These are phyloP conservation scores for Todus mexicanus DNA, from an alignment of 2,797 vertebrate genomes.

Conservation along the genomic window DNA sequence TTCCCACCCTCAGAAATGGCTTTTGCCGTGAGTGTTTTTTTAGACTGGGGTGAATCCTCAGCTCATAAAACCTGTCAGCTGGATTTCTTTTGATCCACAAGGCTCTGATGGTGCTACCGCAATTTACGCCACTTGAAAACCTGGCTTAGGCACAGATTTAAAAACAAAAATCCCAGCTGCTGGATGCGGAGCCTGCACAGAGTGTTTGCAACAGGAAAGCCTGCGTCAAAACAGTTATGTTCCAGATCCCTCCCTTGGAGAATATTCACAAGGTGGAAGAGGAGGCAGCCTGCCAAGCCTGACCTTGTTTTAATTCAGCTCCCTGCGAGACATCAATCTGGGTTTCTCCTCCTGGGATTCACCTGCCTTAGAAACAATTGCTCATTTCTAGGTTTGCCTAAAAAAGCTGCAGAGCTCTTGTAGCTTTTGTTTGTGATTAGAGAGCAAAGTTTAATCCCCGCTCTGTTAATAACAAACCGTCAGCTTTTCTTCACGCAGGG, in stretches of 20 bases:
- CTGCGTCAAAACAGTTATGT: neutral
- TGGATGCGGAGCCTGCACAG: neutral
- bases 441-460: slow-evolving; percentile 41
- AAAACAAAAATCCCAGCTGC: neutral
- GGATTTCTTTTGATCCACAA: neutral
- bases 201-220: neutral
- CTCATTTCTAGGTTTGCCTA: neutral
- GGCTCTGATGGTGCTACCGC: neutral
- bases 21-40: neutral
- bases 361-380: slow-evolving; percentile 5
- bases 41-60: neutral
- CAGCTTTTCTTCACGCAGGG: neutral
- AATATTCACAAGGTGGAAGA: slow-evolving; percentile 43
- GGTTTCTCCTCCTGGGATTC: slow-evolving; percentile 10
- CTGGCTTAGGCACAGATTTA: neutral
- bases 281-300: slow-evolving; percentile 20
- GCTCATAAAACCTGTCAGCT: neutral
- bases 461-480: neutral
- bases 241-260: neutral
- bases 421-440: slow-evolving; percentile 30
- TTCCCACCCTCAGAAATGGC: neutral
- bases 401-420: slow-evolving; percentile 26
- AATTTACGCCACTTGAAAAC: neutral
- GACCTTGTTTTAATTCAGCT: slow-evolving; percentile 23
- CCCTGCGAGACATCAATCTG: slow-evolving; percentile 7